Base-by-base conservation (phyloP, 2,888 invertebrate genomes). In the Orchesella flavescens region DNA sequence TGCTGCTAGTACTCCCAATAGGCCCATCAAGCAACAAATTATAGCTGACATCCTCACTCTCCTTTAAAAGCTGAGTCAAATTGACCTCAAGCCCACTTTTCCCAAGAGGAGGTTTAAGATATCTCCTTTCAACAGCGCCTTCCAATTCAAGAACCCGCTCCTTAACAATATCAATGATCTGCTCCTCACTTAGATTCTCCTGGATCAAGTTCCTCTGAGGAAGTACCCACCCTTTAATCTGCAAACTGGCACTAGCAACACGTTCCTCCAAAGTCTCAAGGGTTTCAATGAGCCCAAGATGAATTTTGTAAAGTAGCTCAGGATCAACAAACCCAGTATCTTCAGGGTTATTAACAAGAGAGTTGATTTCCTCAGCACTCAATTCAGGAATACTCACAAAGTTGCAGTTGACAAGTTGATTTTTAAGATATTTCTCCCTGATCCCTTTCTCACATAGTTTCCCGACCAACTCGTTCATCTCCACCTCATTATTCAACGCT, bases 61-160 rank as follows among this genome's bases (percentile, higher is more conserved):
- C 83, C n/a, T 77, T 77, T 17, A 83, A 55, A 19, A 83, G 55
- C 19, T 85, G 85, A 21, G 77, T 83, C 44, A 87, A 53, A 63
- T 86, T 87, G 15, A 87, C 76, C 44, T 88, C 88, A 46, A 85
- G 74, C n/a, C 80, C 85, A 19, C 84, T 82, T 69, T 87, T 90
- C 81, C 95, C 95, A 80, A 98, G 92, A 61, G 98, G 98, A 82
- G 97, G 97, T 90, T 97, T 97, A 61, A 98, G 92, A 90, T 98
- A 98, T 87, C 98, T 92, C 88, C 97, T 92, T 90, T 98, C 98
- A 75, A 98, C 96, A 88, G 96, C 96, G 0, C 94, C 93, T 90
- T 98, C 98, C 15, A 98, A 91, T 0, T 94, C 93, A 4, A 95
- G 92, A 76, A 99, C 92, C 89, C 96, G 93, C 88, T 94, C 93